These are phyloP conservation scores for human (Homo sapiens) DNA, from an alignment of 2,113 vertebrate genomes.

Conservation along the genomic window DNA sequence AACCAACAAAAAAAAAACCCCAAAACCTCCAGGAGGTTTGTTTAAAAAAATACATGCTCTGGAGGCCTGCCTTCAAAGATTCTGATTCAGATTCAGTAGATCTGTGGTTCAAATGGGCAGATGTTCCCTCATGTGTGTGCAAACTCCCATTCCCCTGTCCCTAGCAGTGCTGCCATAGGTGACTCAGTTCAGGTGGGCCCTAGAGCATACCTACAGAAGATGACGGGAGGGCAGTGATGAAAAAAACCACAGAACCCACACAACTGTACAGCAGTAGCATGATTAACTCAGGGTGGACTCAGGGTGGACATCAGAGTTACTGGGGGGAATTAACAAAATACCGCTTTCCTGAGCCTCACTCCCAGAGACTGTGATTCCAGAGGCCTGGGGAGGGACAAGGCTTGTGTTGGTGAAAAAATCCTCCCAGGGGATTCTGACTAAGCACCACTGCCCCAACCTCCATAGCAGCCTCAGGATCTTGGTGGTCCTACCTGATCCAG, in stretches of 20 bases:
- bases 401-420: background rate
- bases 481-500: background rate
- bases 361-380: background rate
- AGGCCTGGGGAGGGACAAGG: background rate
- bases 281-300: background rate
- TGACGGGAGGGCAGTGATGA: no score
- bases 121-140: background rate
- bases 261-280: background rate
- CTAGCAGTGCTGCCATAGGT: rapidly evolving
- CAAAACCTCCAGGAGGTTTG: background rate
- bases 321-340: background rate
- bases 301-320: background rate
- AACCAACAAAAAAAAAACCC: no score
- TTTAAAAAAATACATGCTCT: background rate
- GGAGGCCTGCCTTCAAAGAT: background rate
- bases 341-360: background rate
- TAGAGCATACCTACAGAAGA: background rate
- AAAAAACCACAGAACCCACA: background rate
- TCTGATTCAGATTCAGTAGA: background rate
- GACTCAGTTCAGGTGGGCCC: background rate
- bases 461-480: background rate
- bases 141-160: rapidly evolving
- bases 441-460: background rate
- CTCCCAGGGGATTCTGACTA: background rate
- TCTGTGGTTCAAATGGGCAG: background rate